Conservation (phyloP, 2,797 vertebrate genomes). For the Acanthornis magna region DNA sequence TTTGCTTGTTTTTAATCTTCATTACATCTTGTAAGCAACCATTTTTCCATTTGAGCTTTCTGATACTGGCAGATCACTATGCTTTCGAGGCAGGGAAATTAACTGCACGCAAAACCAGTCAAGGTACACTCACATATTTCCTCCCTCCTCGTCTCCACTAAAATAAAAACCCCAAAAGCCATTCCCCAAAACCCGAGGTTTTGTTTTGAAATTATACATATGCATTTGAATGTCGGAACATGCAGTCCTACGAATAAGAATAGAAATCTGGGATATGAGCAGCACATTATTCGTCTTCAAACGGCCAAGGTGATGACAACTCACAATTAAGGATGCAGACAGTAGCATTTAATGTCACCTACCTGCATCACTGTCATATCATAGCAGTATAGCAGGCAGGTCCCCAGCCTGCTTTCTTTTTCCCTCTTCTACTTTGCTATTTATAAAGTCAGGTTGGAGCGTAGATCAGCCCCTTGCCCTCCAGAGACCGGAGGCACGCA, state of each 20-base stretch:
- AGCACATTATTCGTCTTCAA: slow-evolving; percentile 47
- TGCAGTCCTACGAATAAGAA: slow-evolving; percentile 9
- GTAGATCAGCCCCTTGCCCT: slow-evolving; percentile 56
- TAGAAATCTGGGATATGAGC: slow-evolving; percentile 14
- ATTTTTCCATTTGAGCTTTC: slow-evolving; percentile 16
- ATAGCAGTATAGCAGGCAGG: slow-evolving; percentile 51
- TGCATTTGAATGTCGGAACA: background rate
- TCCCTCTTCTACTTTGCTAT: slow-evolving; percentile 61
- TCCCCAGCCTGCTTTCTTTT: slow-evolving; percentile 50
- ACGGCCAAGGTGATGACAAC: slow-evolving; percentile 60
- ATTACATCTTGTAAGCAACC: slow-evolving; percentile 9
- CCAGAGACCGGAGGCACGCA: slow-evolving; percentile 41
- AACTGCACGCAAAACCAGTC: background rate
- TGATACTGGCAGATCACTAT: background rate
- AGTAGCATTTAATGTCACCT: slow-evolving; percentile 67
- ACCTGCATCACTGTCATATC: slow-evolving; percentile 45
- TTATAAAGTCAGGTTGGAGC: slow-evolving; percentile 66
- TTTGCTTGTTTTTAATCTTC: slow-evolving; percentile 52
- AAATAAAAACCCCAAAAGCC: background rate
- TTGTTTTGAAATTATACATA: slow-evolving; percentile 35
- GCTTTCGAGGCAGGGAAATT: background rate
- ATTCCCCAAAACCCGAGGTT: background rate
- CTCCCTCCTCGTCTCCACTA: background rate
- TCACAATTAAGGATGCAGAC: slow-evolving; percentile 67
- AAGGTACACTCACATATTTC: background rate